These are phyloP conservation scores for Entomobrya multifasciata DNA, from an alignment of 2,888 invertebrate species.

Conservation along the genomic window DNA sequence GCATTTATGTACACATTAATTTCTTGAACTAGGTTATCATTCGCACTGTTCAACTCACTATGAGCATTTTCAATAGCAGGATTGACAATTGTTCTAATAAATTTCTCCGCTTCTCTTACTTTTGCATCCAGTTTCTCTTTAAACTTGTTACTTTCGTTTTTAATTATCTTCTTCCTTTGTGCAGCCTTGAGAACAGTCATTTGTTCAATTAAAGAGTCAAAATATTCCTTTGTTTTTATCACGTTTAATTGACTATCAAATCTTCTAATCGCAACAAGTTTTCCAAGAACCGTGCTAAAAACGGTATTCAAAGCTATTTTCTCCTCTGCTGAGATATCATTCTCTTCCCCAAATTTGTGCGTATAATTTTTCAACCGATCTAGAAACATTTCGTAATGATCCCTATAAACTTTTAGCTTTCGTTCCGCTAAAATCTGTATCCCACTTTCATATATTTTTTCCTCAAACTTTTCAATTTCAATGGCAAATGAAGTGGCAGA, in stretches of 20 bases:
- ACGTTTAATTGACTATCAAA: background rate
- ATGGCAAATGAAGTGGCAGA: no score
- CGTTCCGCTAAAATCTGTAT: no score
- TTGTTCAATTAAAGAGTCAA: background rate
- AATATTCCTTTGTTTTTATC: background rate
- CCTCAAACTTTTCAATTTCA: no score
- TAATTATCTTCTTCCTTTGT: background rate
- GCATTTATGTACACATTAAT: background rate
- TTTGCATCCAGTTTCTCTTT: background rate
- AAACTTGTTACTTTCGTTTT: background rate
- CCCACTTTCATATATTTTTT: no score
- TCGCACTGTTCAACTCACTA: background rate
- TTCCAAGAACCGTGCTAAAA: background rate
- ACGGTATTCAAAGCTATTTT: no score
- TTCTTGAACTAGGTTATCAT: background rate
- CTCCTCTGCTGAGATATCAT: no score
- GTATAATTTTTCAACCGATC: no score
- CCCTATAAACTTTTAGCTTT: no score
- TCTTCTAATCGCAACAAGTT: background rate
- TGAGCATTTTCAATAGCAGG: background rate
- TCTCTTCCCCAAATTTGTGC: no score
- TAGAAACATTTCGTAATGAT: no score
- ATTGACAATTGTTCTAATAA: background rate
- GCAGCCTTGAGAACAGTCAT: background rate
- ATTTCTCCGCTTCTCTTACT: background rate